Conservation (phyloP, 1,140 invertebrate species). For the Cotesia glomerata region DNA sequence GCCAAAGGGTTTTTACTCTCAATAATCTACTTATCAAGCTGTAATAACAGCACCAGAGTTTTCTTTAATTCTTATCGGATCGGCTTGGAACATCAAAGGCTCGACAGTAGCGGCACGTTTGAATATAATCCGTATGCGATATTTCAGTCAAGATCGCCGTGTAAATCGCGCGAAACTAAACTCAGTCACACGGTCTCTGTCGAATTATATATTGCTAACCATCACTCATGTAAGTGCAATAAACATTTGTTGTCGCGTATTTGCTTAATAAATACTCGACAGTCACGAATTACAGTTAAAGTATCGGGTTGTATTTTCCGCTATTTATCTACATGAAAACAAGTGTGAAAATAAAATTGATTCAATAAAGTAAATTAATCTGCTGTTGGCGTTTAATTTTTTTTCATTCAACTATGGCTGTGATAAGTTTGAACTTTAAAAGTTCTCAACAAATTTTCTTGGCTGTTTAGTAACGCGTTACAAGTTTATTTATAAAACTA, state of each 20-base stretch:
- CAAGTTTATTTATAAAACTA: slow-evolving; percentile 2
- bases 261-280: background rate
- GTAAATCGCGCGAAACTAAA: slow-evolving; percentile 20
- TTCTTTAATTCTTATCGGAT: slow-evolving; percentile 24
- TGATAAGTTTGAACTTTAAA: too few species aligned
- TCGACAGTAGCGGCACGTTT: slow-evolving; percentile 24
- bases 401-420: too few species aligned
- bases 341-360: too few species aligned
- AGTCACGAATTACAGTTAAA: too few species aligned
- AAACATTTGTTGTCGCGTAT: slow-evolving; percentile 19
- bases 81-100: slow-evolving; percentile 3
- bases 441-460: background rate
- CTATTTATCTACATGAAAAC: too few species aligned
- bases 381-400: too few species aligned
- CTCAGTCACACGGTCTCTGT: slow-evolving; percentile 17
- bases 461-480: background rate
- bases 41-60: slow-evolving; percentile 3
- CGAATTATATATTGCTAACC: slow-evolving; percentile 1
- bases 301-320: too few species aligned
- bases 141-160: slow-evolving; percentile 29
- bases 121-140: slow-evolving; percentile 24
- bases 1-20: too few species aligned
- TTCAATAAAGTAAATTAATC: too few species aligned
- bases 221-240: background rate
- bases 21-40: background rate